These are phyloP conservation scores for Sminthopsis crassicaudata DNA, from an alignment of 2,113 vertebrate genomes.

Conservation along the genomic window DNA sequence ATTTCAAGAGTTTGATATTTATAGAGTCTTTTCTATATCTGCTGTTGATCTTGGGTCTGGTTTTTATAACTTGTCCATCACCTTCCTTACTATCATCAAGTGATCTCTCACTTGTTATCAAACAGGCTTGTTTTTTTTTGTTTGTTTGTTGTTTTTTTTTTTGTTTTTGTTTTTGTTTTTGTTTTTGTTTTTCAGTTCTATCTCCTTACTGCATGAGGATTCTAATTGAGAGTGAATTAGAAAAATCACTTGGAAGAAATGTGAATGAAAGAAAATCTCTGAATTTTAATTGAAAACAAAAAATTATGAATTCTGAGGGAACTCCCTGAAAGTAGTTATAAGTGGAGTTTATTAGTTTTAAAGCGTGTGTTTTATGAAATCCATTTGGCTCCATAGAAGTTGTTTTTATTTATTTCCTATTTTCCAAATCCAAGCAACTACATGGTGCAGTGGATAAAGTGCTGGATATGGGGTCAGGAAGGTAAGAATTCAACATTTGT, in stretches of 20 bases:
- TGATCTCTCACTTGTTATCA: neutral
- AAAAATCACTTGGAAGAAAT: conserved; percentile 13
- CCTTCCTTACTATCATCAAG: conserved; percentile 31
- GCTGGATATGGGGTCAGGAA: neutral
- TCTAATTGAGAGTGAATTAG: conserved; percentile 38
- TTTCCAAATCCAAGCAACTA: neutral
- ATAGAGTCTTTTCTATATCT: neutral
- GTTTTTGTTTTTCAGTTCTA: conserved; percentile 21
- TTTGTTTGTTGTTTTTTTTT: no score
- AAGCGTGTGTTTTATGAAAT: neutral
- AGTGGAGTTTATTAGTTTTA: neutral
- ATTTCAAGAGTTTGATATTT: neutral
- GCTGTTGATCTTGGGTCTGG: neutral
- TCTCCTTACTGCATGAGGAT: conserved; percentile 41
- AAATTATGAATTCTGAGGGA: neutral
- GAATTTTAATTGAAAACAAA: no score
- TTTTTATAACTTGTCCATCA: conserved; percentile 18
- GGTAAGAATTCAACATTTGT: neutral
- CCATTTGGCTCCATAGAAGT: neutral
- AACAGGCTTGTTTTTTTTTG: conserved; percentile 15
- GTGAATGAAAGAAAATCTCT: neutral
- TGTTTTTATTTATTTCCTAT: conserved; percentile 12
- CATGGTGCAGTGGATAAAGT: neutral
- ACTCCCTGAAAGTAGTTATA: neutral
- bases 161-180: neutral